Evolutionary conservation across 2,113 vertebrate genomes (phyloP).

Genomic region (Peucedramus taeniatus): DNA sequence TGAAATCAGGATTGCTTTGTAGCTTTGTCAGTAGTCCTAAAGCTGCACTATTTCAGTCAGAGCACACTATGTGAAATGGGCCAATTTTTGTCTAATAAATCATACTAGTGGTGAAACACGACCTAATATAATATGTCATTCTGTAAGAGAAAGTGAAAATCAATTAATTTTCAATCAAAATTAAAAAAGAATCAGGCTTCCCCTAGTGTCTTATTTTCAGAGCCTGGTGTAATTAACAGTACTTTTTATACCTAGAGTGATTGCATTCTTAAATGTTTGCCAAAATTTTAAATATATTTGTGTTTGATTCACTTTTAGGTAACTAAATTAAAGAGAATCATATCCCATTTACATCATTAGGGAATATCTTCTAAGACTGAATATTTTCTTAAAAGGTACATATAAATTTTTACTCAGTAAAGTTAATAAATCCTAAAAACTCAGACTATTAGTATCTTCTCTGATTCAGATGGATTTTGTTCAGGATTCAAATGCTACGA

Average conservation of each 20-base stretch:
- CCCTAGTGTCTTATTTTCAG: background rate
- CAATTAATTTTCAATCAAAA: background rate
- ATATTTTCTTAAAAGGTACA: background rate
- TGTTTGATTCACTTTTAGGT: background rate
- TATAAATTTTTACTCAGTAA: background rate
- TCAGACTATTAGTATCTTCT: background rate
- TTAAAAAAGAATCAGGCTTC: background rate
- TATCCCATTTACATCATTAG: background rate
- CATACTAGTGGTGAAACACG: background rate
- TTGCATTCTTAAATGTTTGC: background rate
- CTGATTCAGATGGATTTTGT: background rate
- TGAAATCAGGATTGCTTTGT: background rate
- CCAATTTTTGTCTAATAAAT: background rate
- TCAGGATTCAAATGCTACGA: background rate
- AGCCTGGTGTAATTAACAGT: background rate
- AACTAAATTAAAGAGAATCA: background rate
- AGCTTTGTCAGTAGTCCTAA: background rate
- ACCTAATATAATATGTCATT: background rate
- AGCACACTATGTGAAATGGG: background rate
- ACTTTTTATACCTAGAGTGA: background rate
- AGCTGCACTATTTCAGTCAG: background rate
- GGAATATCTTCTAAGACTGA: background rate
- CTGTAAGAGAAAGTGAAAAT: background rate
- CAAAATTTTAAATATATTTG: background rate
- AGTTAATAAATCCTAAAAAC: background rate